phyloP scores from a whole-genome alignment of 2,888 invertebrate genomes.

The Petrolisthes cinctipes region DNA sequence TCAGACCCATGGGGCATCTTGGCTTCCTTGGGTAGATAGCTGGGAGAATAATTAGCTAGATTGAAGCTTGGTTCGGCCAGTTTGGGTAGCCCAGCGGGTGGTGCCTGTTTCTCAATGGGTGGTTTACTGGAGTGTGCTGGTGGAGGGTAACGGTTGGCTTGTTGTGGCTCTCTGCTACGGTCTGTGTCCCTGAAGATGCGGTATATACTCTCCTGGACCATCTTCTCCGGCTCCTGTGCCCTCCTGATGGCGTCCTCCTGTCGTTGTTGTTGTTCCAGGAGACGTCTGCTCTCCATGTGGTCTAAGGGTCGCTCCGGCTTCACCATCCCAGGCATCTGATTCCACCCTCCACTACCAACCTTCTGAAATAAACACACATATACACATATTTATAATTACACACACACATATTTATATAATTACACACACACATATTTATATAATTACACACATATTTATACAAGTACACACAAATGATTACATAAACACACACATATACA shows the following conservation, averaged over 20 bases:
- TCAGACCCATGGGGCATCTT: constrained; percentile 52
- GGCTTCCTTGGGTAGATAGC: constrained; percentile 47
- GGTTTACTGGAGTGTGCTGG: constrained; percentile 60
- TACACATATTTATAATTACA: neutral
- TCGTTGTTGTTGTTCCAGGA: constrained; percentile 52
- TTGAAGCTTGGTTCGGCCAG: constrained; percentile 56
- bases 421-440: too few species aligned
- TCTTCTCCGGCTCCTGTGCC: constrained; percentile 52
- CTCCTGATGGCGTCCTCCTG: constrained; percentile 49
- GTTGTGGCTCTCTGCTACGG: constrained; percentile 28
- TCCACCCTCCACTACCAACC: constrained; percentile 53
- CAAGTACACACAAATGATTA: too few species aligned
- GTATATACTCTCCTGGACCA: constrained; percentile 63
- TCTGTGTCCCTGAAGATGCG: constrained; percentile 57
- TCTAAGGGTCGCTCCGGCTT: constrained; percentile 43
- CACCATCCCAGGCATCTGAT: constrained; percentile 37
- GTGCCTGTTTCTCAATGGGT: constrained; percentile 37
- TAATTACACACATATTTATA: too few species aligned
- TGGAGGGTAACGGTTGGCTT: constrained; percentile 41
- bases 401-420: neutral
- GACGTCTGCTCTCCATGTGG: constrained; percentile 44
- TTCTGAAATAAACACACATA: constrained; percentile 43
- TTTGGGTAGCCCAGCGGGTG: constrained; percentile 46
- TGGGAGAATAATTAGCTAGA: constrained; percentile 37
- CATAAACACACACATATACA: too few species aligned